phyloP scores from a whole-genome alignment of 1,140 invertebrate genomes.

The Portunus trituberculatus region DNA sequence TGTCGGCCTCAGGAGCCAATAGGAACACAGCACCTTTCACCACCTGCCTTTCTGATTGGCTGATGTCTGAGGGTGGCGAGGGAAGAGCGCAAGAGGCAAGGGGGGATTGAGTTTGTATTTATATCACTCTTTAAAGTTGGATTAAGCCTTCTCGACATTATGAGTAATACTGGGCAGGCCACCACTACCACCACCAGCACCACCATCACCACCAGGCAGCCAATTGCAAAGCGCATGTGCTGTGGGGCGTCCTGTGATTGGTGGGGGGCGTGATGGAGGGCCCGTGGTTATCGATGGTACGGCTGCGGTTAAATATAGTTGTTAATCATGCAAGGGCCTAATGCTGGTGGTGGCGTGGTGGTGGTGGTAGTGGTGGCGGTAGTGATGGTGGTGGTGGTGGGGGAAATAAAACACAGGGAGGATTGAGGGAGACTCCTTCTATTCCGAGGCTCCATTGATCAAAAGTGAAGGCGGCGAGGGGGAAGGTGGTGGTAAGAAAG shows the following conservation, averaged over 20 bases:
- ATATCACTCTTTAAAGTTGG: conserved; percentile 72
- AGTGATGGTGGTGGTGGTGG: not conserved
- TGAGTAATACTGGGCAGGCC: conserved; percentile 67
- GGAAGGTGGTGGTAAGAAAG: too few relatives aligned
- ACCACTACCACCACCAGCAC: not conserved
- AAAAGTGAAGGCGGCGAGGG: conserved; percentile 31
- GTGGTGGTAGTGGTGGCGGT: not conserved
- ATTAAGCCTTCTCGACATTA: conserved; percentile 70
- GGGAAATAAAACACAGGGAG: conserved; percentile 62
- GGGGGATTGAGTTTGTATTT: conserved; percentile 68
- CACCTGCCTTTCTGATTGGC: conserved; percentile 59
- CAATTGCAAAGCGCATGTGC: conserved; percentile 63
- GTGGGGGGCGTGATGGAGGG: conserved; percentile 55
- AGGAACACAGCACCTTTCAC: conserved; percentile 45
- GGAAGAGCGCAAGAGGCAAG: not conserved
- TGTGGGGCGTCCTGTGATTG: conserved; percentile 56
- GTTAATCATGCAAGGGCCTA: conserved; percentile 73
- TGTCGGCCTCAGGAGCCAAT: conserved; percentile 59
- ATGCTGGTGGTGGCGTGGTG: not conserved
- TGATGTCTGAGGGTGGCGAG: conserved; percentile 54
- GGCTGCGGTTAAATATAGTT: conserved; percentile 70
- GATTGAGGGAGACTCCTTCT: conserved; percentile 54
- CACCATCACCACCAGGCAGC: conserved; percentile 9
- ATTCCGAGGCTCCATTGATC: conserved; percentile 60
- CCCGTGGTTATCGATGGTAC: conserved; percentile 59